phyloP scores from a whole-genome alignment of 1,140 invertebrate genomes.

The Drosophila nigrodunni region DNA sequence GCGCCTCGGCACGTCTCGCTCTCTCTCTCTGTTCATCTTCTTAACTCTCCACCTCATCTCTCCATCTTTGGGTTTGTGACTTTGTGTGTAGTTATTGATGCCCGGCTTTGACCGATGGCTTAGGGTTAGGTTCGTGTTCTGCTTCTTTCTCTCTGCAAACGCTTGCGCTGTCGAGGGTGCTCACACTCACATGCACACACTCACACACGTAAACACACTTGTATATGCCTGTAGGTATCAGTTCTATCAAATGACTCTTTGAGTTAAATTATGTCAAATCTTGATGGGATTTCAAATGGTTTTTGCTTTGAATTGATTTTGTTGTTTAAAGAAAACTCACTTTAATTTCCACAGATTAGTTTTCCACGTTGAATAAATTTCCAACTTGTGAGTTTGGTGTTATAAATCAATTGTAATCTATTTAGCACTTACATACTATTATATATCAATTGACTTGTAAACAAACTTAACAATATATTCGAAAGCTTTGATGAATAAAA shows the following conservation, averaged over 20 bases:
- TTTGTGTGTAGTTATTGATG: constrained; percentile 73
- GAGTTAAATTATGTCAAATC: constrained; percentile 74
- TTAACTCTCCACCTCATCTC: constrained; percentile 9
- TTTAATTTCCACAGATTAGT: constrained; percentile 5
- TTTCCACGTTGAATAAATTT: constrained; percentile 25
- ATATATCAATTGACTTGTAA: too few relatives aligned
- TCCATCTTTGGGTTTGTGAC: constrained; percentile 35
- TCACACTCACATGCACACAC: constrained; percentile 2
- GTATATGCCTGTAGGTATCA: constrained; percentile 17
- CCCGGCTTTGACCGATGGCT: constrained; percentile 76
- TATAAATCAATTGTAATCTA: background rate
- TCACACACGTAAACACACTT: background rate
- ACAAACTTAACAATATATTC: too few relatives aligned
- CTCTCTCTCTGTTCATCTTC: constrained; percentile 12
- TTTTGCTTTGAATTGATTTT: constrained; percentile 61
- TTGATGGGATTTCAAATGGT: constrained; percentile 75
- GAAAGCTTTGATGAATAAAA: background rate
- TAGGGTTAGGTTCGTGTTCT: constrained; percentile 65
- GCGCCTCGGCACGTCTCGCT: constrained; percentile 32
- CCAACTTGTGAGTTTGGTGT: background rate
- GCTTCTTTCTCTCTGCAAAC: constrained; percentile 33
- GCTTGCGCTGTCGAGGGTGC: constrained; percentile 13
- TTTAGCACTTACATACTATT: background rate
- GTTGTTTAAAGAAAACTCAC: constrained; percentile 22
- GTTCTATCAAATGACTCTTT: constrained; percentile 37